phyloP scores from a whole-genome alignment of 2,797 vertebrate genomes.

The Pempheris klunzingeri region DNA sequence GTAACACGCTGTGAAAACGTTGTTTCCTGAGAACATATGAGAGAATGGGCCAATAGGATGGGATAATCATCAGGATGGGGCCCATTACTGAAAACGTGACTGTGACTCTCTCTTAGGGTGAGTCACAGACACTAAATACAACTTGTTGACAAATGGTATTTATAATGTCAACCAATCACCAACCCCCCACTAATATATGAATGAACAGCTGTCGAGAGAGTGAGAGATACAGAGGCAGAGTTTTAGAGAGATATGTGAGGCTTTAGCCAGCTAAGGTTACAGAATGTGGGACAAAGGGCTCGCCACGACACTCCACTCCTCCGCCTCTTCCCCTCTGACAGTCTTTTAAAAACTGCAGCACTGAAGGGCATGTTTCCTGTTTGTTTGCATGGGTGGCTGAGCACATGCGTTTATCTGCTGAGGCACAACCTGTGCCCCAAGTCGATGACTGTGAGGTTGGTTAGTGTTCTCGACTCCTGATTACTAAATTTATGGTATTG shows the following conservation, averaged over 20 bases:
- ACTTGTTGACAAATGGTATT: slow-evolving; percentile 85
- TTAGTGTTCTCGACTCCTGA: slow-evolving; percentile 30
- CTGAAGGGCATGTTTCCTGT: slow-evolving; percentile 26
- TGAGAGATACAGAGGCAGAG: slow-evolving; percentile 55
- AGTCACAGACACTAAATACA: slow-evolving; percentile 80
- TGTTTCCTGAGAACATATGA: slow-evolving; percentile 55
- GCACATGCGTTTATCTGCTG: slow-evolving; percentile 24
- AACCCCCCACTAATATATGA: slow-evolving; percentile 63
- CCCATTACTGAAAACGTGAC: slow-evolving; percentile 46
- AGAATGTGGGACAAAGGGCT: slow-evolving; percentile 77
- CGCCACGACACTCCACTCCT: slow-evolving; percentile 33
- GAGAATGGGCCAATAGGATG: slow-evolving; percentile 6
- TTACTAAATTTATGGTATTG: slow-evolving; percentile 45
- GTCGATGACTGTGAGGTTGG: slow-evolving; percentile 21
- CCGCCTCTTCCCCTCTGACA: neutral
- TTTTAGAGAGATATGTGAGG: slow-evolving; percentile 54
- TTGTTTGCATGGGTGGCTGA: neutral
- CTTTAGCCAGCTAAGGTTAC: slow-evolving; percentile 67
- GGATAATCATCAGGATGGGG: slow-evolving; percentile 21
- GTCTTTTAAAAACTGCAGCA: slow-evolving; percentile 20
- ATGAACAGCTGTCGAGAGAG: slow-evolving; percentile 80
- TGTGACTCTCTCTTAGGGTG: slow-evolving; percentile 37
- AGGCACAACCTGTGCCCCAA: slow-evolving; percentile 14
- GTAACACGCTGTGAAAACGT: slow-evolving; percentile 34
- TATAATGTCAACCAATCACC: slow-evolving; percentile 76